Evolutionary conservation across 2,113 vertebrate species (phyloP).

Genomic region (Ancistrus triradiatus): DNA sequence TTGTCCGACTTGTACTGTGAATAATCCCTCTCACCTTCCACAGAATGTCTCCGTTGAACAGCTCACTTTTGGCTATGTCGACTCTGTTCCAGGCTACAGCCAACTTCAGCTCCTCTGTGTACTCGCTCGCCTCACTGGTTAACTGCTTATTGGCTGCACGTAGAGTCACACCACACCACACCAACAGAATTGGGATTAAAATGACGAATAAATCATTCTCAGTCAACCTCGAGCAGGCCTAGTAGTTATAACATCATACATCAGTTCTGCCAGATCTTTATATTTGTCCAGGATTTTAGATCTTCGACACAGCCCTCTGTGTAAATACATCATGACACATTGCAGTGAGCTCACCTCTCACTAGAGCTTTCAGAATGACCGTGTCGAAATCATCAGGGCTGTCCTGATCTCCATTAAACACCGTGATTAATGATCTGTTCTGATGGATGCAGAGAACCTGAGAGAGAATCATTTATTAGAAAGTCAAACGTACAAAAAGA

Average conservation of each 20-base stretch:
- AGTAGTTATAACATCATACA: too few species aligned
- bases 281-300: too few species aligned
- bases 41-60: constrained; percentile 78
- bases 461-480: background rate
- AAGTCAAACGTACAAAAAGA: background rate
- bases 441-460: constrained; percentile 74
- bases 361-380: constrained; percentile 75
- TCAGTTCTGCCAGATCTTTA: too few species aligned
- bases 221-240: too few species aligned
- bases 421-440: constrained; percentile 72
- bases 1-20: too few species aligned
- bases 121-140: constrained; percentile 64
- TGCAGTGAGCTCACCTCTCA: constrained; percentile 67
- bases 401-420: constrained; percentile 69
- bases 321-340: background rate
- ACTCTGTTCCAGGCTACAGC: constrained; percentile 84
- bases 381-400: constrained; percentile 80
- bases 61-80: constrained; percentile 82
- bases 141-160: constrained; percentile 63
- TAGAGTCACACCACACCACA: constrained; percentile 27
- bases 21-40: constrained; percentile 71
- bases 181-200: too few species aligned
- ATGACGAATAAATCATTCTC: too few species aligned
- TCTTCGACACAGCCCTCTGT: too few species aligned
- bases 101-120: constrained; percentile 78